These are phyloP conservation scores for Grapholita molesta DNA, from an alignment of 1,140 invertebrate genomes.

Conservation along the genomic window DNA sequence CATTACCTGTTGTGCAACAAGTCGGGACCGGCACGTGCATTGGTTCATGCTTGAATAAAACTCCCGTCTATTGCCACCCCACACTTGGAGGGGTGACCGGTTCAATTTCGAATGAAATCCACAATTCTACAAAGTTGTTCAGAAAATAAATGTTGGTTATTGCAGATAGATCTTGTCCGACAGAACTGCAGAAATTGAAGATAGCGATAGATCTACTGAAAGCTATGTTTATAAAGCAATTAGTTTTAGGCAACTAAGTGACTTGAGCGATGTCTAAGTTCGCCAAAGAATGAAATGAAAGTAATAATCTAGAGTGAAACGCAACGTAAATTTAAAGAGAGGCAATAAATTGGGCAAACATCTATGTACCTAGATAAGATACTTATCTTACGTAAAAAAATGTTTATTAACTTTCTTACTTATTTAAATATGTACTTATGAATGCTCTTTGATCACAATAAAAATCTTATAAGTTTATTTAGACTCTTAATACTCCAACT, in stretches of 20 bases:
- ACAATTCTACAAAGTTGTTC: not conserved
- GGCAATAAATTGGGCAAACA: not conserved
- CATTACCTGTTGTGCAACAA: slow-evolving; percentile 32
- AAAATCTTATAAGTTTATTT: not conserved
- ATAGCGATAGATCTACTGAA: too few relatives aligned
- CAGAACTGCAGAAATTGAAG: not conserved
- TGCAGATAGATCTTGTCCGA: not conserved
- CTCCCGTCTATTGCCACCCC: not conserved
- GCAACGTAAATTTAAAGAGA: not conserved
- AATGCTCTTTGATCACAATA: not conserved
- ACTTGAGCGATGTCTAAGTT: not conserved
- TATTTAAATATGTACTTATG: not conserved
- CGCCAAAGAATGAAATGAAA: not conserved
- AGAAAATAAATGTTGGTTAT: not conserved
- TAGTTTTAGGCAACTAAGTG: not conserved
- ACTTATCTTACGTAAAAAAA: not conserved
- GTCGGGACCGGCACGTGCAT: slow-evolving; percentile 34
- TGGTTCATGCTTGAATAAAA: slow-evolving; percentile 2
- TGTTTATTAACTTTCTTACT: not conserved
- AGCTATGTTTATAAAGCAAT: not conserved
- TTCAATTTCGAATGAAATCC: not conserved
- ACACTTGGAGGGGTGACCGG: not conserved
- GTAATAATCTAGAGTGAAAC: not conserved
- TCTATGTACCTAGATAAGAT: slow-evolving; percentile 7
- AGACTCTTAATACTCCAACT: slow-evolving; percentile 28